These are phyloP conservation scores for Uromys caudimaculatus DNA, from an alignment of 2,797 vertebrate species.

Conservation along the genomic window DNA sequence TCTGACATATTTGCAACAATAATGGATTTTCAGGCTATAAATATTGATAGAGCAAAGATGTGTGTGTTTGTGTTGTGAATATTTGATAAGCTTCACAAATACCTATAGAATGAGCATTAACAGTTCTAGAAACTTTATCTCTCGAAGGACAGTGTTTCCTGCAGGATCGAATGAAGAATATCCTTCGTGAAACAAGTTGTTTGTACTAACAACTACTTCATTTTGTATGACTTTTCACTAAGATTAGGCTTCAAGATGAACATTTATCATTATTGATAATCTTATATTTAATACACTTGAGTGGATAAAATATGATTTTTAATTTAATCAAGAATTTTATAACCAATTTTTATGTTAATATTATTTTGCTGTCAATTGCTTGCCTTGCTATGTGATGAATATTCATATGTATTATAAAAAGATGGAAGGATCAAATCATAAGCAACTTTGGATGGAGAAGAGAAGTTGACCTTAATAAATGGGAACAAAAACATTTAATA, in stretches of 20 bases:
- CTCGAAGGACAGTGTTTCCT: conserved; percentile 53
- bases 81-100: conserved; percentile 79
- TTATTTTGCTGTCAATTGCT: neutral
- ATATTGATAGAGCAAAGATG: conserved; percentile 84
- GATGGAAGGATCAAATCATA: neutral
- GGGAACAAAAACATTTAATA: neutral
- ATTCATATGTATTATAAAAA: neutral
- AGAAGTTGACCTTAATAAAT: neutral
- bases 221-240: conserved; percentile 71
- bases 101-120: conserved; percentile 77
- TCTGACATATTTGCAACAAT: conserved; percentile 80
- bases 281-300: neutral
- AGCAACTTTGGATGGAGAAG: neutral
- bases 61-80: conserved; percentile 81
- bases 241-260: conserved; percentile 56
- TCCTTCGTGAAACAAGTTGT: conserved; percentile 53
- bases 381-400: conserved; percentile 37
- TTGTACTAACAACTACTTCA: conserved; percentile 74
- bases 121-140: conserved; percentile 58
- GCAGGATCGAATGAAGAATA: conserved; percentile 37
- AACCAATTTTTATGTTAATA: conserved; percentile 32
- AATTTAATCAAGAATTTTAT: conserved; percentile 25
- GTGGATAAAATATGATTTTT: neutral
- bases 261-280: conserved; percentile 57
- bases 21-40: conserved; percentile 82